Evolutionary conservation across 1,140 invertebrate genomes (phyloP).

Genomic region (Bombus pyrosoma): DNA sequence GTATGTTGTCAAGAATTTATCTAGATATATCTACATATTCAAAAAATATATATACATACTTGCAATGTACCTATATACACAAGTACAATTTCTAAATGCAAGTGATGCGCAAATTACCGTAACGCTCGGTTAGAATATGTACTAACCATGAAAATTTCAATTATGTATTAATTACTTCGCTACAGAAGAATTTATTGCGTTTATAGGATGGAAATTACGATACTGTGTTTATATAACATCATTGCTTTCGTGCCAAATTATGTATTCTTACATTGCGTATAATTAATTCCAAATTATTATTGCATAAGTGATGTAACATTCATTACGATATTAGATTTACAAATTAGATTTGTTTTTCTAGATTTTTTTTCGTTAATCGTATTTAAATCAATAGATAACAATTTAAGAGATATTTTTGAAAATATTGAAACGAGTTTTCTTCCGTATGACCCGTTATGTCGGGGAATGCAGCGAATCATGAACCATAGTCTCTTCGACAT

Average conservation of each 20-base stretch:
- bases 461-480: conserved; percentile 68
- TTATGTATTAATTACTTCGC: conserved; percentile 23
- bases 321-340: too few species aligned
- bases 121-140: conserved; percentile 27
- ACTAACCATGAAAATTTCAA: conserved; percentile 33
- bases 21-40: not conserved
- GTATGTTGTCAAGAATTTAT: not conserved
- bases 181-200: not conserved
- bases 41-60: not conserved
- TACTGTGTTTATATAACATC: conserved; percentile 3
- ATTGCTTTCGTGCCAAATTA: not conserved
- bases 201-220: not conserved
- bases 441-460: conserved; percentile 68
- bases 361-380: not conserved
- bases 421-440: conserved; percentile 56
- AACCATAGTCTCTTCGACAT: conserved; percentile 55
- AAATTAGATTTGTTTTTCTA: not conserved
- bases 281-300: conserved; percentile 39
- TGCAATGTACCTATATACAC: not conserved
- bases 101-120: conserved; percentile 20
- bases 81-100: not conserved
- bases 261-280: not conserved
- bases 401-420: conserved; percentile 41
- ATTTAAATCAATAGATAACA: not conserved
- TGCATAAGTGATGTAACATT: not conserved